Percentiles rank a stretch among this genome's conserved stretches.
Evolutionary conservation across 1,140 invertebrate genomes (phyloP).

Genomic region (Sesamia nonagrioides): DNA sequence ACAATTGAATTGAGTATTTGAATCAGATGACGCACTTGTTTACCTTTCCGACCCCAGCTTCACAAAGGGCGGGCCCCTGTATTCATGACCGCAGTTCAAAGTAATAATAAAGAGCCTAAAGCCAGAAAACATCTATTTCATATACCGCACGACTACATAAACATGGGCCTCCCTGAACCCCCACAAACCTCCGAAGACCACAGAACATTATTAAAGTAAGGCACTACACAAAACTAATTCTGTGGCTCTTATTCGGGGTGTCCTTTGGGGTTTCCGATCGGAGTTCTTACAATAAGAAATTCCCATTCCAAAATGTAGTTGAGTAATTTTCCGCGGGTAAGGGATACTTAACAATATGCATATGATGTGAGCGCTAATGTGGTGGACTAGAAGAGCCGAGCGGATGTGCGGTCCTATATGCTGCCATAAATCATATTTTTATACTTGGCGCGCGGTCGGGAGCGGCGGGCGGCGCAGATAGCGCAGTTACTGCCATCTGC

Average conservation of each 20-base stretch:
- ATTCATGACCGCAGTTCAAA: slow-evolving; percentile 75
- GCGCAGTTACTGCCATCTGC: slow-evolving; percentile 81
- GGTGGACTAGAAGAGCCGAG: slow-evolving; percentile 53
- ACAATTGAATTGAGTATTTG: slow-evolving; percentile 73
- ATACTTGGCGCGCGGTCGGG: slow-evolving; percentile 74
- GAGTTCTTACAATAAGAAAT: slow-evolving; percentile 64
- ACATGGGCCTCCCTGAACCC: slow-evolving; percentile 71
- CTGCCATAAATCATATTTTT: slow-evolving; percentile 82
- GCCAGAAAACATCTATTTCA: slow-evolving; percentile 85
- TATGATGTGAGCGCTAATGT: slow-evolving; percentile 63
- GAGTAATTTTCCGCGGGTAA: slow-evolving; percentile 46
- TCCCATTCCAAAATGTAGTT: slow-evolving; percentile 53
- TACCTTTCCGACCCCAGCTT: slow-evolving; percentile 76
- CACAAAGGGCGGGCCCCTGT: slow-evolving; percentile 61
- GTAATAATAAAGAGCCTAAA: slow-evolving; percentile 87
- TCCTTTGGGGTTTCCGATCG: slow-evolving; percentile 66
- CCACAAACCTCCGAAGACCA: slow-evolving; percentile 79
- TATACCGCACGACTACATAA: slow-evolving; percentile 76
- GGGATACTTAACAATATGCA: slow-evolving; percentile 57
- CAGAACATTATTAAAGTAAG: slow-evolving; percentile 82
- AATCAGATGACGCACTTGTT: slow-evolving; percentile 82
- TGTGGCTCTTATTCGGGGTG: slow-evolving; percentile 67
- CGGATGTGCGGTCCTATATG: slow-evolving; percentile 71
- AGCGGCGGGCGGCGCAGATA: slow-evolving; percentile 60
- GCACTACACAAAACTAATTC: slow-evolving; percentile 81